These are phyloP conservation scores for Bilobella aurantiaca DNA, from an alignment of 1,140 invertebrate genomes.

Conservation along the genomic window DNA sequence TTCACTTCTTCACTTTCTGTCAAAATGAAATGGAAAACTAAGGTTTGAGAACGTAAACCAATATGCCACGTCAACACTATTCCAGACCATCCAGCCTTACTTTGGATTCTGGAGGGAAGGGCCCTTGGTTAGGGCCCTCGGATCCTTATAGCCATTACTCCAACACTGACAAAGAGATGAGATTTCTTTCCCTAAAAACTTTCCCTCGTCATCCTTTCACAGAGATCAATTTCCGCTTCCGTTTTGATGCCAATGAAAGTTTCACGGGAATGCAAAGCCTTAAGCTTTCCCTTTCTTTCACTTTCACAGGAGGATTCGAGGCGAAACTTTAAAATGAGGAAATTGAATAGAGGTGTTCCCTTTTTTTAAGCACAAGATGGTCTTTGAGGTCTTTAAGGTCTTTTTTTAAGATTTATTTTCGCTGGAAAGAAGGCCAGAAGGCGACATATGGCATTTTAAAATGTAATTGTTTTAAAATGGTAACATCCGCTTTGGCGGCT, in stretches of 20 bases:
- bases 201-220: not conserved
- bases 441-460: too few relatives aligned
- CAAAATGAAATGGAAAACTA: conserved; percentile 3
- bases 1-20: not conserved
- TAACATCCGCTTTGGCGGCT: too few relatives aligned
- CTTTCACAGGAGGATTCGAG: not conserved
- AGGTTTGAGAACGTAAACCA: not conserved
- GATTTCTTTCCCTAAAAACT: conserved; percentile 5
- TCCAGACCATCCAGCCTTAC: too few relatives aligned
- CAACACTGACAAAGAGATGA: conserved; percentile 1
- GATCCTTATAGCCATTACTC: too few relatives aligned
- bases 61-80: conserved; percentile 5
- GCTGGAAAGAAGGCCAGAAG: too few relatives aligned
- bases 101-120: not conserved
- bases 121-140: too few relatives aligned
- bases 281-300: conserved; percentile 1
- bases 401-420: too few relatives aligned
- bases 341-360: too few relatives aligned
- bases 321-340: conserved; percentile 3
- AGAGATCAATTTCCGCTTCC: conserved; percentile 14
- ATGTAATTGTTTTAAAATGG: too few relatives aligned
- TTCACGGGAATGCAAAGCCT: not conserved
- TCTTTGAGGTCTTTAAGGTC: too few relatives aligned
- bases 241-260: not conserved
- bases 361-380: too few relatives aligned